phyloP scores from a whole-genome alignment of 2,888 invertebrate genomes.

The Syrphus vitripennis region DNA sequence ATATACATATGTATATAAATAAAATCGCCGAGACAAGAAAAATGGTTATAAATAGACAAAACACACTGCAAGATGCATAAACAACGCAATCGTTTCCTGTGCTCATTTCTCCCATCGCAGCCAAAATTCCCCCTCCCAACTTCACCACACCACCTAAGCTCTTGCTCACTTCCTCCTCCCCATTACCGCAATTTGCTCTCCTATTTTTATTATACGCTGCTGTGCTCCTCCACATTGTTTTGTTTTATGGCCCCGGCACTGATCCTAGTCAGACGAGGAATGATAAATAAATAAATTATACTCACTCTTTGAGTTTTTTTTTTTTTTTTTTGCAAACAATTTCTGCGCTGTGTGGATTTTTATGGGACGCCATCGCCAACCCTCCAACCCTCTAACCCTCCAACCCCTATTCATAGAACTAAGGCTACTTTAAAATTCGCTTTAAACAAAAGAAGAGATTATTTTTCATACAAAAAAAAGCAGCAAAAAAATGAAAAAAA shows the following conservation, averaged over 20 bases:
- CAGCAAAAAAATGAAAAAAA: not conserved
- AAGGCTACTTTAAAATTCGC: conserved; percentile 44
- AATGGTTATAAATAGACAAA: conserved; percentile 53
- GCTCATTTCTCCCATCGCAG: conserved; percentile 12
- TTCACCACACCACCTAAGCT: not conserved
- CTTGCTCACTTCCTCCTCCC: not conserved
- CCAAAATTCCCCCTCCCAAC: not conserved
- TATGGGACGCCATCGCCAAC: not conserved
- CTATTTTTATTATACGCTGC: conserved; percentile 44
- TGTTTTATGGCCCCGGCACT: conserved; percentile 45
- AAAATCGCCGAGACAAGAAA: conserved; percentile 38
- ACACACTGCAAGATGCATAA: conserved; percentile 55
- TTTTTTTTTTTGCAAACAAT: conserved; percentile 5
- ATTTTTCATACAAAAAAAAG: not conserved
- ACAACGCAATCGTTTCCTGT: conserved; percentile 45
- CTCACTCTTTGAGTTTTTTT: conserved; percentile 14
- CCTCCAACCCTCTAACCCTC: not conserved
- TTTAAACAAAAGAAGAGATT: conserved; percentile 41
- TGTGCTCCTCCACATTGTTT: conserved; percentile 30
- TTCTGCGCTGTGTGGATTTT: conserved; percentile 7
- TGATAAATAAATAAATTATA: conserved; percentile 66
- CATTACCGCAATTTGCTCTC: conserved; percentile 11
- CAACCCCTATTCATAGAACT: not conserved
- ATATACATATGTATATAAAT: not conserved
- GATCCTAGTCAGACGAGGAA: conserved; percentile 53